Percentiles rank a stretch among this genome's conserved stretches.
Conservation (phyloP, 2,888 invertebrate species). For the Eilema griseolum region DNA sequence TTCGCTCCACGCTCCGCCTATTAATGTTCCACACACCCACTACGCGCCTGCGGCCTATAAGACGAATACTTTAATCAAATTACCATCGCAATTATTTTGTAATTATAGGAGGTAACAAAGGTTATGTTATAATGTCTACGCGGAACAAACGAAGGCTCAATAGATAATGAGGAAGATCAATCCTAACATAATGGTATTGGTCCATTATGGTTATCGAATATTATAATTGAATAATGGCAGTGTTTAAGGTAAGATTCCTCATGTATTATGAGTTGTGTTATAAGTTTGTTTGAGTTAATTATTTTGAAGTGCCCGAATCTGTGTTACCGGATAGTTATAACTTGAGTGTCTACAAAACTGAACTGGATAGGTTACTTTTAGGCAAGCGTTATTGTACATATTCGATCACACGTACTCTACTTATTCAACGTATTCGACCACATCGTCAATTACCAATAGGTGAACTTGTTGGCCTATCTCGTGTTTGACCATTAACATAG, state of each 20-base stretch:
- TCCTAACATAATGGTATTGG: conserved; percentile 18
- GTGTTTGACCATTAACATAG: too few species aligned
- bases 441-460: too few species aligned
- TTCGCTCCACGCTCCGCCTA: conserved; percentile 24
- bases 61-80: conserved; percentile 47
- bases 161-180: conserved; percentile 35
- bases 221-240: background rate
- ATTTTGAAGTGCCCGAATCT: too few species aligned
- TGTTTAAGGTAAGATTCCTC: background rate
- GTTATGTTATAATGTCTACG: conserved; percentile 37
- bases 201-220: conserved; percentile 5
- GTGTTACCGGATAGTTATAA: too few species aligned
- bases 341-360: too few species aligned
- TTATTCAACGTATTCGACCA: too few species aligned
- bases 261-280: too few species aligned
- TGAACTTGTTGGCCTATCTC: too few species aligned
- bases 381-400: too few species aligned
- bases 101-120: conserved; percentile 39
- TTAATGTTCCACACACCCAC: conserved; percentile 16
- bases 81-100: conserved; percentile 41
- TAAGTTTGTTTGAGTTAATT: too few species aligned
- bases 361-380: too few species aligned
- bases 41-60: conserved; percentile 26
- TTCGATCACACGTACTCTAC: too few species aligned
- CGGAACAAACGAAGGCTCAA: conserved; percentile 47